These are phyloP conservation scores for Hydra vulgaris DNA, from an alignment of 30 jellyfish, hydroid and myxozoan genomes.

Conservation along the genomic window DNA sequence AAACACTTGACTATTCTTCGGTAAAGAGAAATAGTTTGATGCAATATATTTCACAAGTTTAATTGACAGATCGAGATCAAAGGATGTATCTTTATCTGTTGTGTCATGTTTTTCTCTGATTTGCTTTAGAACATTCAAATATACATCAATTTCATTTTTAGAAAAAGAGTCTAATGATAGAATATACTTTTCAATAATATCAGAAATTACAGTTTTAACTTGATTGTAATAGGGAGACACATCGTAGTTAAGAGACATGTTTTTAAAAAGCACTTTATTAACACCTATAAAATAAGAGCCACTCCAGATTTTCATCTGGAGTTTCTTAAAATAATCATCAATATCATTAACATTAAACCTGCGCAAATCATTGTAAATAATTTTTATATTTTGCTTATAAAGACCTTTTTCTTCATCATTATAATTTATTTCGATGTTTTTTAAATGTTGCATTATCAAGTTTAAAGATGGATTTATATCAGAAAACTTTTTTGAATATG, in stretches of 20 bases:
- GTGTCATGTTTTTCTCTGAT: constrained; percentile 24
- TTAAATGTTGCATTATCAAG: not conserved
- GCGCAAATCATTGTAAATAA: not conserved
- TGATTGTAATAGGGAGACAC: constrained; percentile 13
- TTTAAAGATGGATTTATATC: not conserved
- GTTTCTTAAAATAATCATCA: not conserved
- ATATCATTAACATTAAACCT: not conserved
- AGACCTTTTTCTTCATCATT: constrained; percentile 13
- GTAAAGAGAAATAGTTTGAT: not conserved
- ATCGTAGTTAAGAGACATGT: not conserved
- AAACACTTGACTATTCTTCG: not conserved
- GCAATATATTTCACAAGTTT: constrained; percentile 11
- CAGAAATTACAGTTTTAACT: not conserved
- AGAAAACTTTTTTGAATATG: not conserved
- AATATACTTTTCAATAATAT: not conserved
- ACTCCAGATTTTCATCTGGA: constrained; percentile 3
- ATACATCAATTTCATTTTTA: constrained; percentile 1
- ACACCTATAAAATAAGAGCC: not conserved
- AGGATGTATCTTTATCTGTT: not conserved
- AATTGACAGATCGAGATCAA: constrained; percentile 16
- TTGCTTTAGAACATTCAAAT: constrained; percentile 17
- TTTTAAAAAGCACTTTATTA: not conserved
- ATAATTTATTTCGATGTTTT: not conserved
- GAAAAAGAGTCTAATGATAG: not conserved
- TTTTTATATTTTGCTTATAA: not conserved